These are phyloP conservation scores for Pristionchus exspectatus DNA, from an alignment of 2,888 invertebrate genomes.

Conservation along the genomic window DNA sequence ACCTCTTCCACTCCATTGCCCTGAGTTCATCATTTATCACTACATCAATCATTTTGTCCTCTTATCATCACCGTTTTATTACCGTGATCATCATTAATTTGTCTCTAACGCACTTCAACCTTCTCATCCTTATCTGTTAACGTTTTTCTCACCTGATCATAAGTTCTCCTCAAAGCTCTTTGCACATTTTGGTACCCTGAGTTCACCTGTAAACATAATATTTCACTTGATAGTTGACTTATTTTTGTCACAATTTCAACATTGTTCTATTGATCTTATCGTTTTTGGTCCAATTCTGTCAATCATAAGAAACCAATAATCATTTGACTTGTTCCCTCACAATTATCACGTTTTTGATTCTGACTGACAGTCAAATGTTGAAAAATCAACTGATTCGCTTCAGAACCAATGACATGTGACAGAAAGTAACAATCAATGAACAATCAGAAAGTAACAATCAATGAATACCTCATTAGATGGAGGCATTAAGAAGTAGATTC, in stretches of 20 bases:
- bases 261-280: slow-evolving; percentile 3
- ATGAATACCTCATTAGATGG: slow-evolving; percentile 17
- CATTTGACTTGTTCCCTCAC: background rate
- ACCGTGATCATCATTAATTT: background rate
- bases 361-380: slow-evolving; percentile 10
- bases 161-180: slow-evolving; percentile 18
- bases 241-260: background rate
- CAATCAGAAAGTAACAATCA: too few relatives aligned
- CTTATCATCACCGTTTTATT: background rate
- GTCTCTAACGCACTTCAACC: background rate
- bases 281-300: background rate
- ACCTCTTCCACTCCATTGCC: background rate
- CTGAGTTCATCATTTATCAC: background rate
- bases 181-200: slow-evolving; percentile 27
- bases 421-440: too few relatives aligned
- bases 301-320: slow-evolving; percentile 18
- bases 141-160: slow-evolving; percentile 5
- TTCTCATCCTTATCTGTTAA: background rate
- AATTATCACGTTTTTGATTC: background rate
- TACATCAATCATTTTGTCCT: background rate
- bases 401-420: background rate
- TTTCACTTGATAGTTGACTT: background rate
- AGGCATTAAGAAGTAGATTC: slow-evolving; percentile 41
- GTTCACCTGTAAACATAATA: background rate
- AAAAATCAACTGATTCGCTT: background rate